Base-by-base conservation (phyloP, 2,888 invertebrate species). In the Lymantria monacha region DNA sequence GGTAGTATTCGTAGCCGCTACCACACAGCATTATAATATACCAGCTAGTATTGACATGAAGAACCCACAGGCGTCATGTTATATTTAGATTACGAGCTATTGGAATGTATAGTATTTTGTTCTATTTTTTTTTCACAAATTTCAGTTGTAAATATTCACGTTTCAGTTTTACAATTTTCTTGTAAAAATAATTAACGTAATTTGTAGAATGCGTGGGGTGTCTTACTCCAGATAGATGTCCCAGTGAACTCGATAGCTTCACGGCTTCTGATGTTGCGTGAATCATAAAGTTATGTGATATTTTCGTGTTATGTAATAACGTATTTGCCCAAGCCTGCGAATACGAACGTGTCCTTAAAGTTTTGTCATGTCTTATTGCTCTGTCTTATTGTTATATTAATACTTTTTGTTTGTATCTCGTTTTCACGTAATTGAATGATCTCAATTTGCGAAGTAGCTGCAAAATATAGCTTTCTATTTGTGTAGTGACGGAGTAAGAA, bases 41-140 rank as follows among this genome's bases (percentile, higher is more conserved):
- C 61, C 47, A 66, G 57, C 59, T 53, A 49, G 57, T 70, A 79
- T 80, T 81, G 61, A 61, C 67, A 79, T 81, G 74, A 60, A 65
- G 76, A 79, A 81, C n/a, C 83, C 80, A 73, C 69, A 55, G 58
- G 61, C 62, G 63, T 74, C 72, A 74, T 55, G 77, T 78, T 79
- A 79, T 79, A 76, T 84, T 79, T 74, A 79, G 73, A 75, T 67
- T 68, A 68, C 62, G 66, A 69, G 72, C 64, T 57, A 54, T 61
- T 65, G 68, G 68, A 71, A 79, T 74, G 68, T 56, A 43, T 10
- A 33, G 33, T 33, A 33, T 33, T 33, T 10, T 63, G 61, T 66
- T 64, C n/a, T n/a, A n/a, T 66, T 48, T 68, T 65, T 63, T 42
- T 46, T 48, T 50, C 3, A 33, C 33, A 33, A 22, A 33, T 33